Evolutionary conservation across 2,888 invertebrate species (phyloP).

Genomic region (Synergus umbraculus): DNA sequence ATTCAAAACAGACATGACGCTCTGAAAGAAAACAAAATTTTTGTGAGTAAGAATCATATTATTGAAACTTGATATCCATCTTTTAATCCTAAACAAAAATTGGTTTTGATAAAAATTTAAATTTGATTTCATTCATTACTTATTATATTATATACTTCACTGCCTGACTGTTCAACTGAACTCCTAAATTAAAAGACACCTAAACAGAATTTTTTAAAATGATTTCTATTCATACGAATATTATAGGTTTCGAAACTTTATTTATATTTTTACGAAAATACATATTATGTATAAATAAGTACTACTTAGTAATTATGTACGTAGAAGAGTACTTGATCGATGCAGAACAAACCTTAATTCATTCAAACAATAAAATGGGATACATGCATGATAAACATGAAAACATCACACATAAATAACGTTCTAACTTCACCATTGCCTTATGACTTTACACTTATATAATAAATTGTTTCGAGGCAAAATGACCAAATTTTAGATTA

Average conservation of each 20-base stretch:
- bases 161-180: not conserved
- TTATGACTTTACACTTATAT: not conserved
- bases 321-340: slow-evolving; percentile 18
- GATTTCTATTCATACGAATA: slow-evolving; percentile 43
- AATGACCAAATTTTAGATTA: slow-evolving; percentile 21
- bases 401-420: slow-evolving; percentile 27
- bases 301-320: slow-evolving; percentile 56
- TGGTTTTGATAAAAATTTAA: not conserved
- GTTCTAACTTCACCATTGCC: slow-evolving; percentile 12
- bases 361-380: slow-evolving; percentile 30
- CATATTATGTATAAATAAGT: slow-evolving; percentile 65
- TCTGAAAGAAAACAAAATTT: slow-evolving; percentile 57
- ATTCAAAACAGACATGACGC: slow-evolving; percentile 77
- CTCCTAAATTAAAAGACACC: no score
- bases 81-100: not conserved
- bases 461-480: not conserved
- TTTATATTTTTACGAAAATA: slow-evolving; percentile 74
- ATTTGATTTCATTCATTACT: not conserved
- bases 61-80: not conserved
- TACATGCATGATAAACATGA: slow-evolving; percentile 16
- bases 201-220: slow-evolving; percentile 18
- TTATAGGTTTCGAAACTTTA: slow-evolving; percentile 61
- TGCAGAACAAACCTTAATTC: slow-evolving; percentile 20
- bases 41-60: slow-evolving; percentile 18
- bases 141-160: not conserved